phyloP scores from a whole-genome alignment of 1,140 invertebrate genomes.

The Heliconius himera region DNA sequence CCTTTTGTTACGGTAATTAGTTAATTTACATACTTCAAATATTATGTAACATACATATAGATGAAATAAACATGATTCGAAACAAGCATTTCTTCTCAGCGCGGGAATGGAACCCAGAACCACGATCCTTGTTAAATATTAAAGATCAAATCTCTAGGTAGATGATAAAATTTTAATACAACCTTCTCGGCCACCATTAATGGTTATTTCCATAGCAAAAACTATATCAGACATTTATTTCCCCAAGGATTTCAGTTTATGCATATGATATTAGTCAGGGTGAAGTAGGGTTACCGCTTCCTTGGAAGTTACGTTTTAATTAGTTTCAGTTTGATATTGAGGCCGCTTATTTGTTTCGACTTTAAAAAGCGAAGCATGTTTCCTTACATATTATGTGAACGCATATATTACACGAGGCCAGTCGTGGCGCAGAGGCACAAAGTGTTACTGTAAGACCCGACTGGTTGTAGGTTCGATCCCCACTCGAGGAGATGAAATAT shows the following conservation, averaged over 20 bases:
- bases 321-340: neutral
- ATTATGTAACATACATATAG: no score
- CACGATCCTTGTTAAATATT: neutral
- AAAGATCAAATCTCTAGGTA: neutral
- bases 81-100: neutral
- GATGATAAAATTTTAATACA: neutral
- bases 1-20: no score
- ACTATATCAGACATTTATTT: conserved; percentile 34
- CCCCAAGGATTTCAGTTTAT: conserved; percentile 30
- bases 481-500: no score
- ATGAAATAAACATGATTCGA: no score
- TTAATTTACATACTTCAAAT: no score
- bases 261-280: conserved; percentile 30
- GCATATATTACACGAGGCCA: no score
- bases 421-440: no score
- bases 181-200: conserved; percentile 12
- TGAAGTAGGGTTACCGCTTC: conserved; percentile 17
- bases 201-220: conserved; percentile 19
- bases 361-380: no score
- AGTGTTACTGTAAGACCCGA: no score
- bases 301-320: neutral
- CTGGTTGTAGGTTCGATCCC: no score
- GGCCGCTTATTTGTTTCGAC: no score
- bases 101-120: neutral
- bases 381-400: no score